Base-by-base conservation (phyloP, 2,888 invertebrate genomes). In the Capitulum mitella region DNA sequence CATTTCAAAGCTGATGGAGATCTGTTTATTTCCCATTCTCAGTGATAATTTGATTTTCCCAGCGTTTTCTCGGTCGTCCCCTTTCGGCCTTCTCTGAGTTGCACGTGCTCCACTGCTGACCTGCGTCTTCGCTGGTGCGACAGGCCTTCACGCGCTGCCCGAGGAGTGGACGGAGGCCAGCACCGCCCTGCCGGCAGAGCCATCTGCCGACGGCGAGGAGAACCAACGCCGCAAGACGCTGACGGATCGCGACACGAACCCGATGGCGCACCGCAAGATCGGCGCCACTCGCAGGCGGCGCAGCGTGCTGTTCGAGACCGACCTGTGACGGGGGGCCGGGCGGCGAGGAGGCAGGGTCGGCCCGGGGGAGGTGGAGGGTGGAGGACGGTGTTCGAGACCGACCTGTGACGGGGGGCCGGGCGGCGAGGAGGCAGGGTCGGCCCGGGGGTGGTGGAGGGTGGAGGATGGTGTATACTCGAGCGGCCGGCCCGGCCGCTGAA, bases 161-260 rank as follows among this genome's bases (percentile, higher is more conserved):
- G 70, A 70, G 37, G 10, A 32, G n/a, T 75, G 75, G 75, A 19
- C 46, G 19, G 75, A 75, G 29, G 75, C 75, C 75, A 46, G 75
- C 46, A 14, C 12, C 29, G 26, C 43, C 16, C 46, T 75, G 46
- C 43, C 43, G 14, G 16, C 75, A 46, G 46, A 29, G 75, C 75
- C 46, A 34, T 29, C 43, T 32, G 12, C 29, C 46, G 75, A 43
- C 75, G 75, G 26, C 75, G 75, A 26, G 2, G 75, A 75, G 75
- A 75, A 75, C 75, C 43, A 75, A 29, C 75, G 75, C 5, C 75
- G 75, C 75, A 75, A 46, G 16, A 75, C 75, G 75, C 75, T 75
- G 43, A 75, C 75, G 14, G 75, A 75, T 46, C 43, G 75, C 2
- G 43, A 46, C 8, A 75, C 75, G 29, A 75, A 75, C 75, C 75